Percentiles rank a stretch among this genome's conserved stretches.
Evolutionary conservation across 2,797 vertebrate species (phyloP).

Genomic region (Platyrinchus mystaceus): DNA sequence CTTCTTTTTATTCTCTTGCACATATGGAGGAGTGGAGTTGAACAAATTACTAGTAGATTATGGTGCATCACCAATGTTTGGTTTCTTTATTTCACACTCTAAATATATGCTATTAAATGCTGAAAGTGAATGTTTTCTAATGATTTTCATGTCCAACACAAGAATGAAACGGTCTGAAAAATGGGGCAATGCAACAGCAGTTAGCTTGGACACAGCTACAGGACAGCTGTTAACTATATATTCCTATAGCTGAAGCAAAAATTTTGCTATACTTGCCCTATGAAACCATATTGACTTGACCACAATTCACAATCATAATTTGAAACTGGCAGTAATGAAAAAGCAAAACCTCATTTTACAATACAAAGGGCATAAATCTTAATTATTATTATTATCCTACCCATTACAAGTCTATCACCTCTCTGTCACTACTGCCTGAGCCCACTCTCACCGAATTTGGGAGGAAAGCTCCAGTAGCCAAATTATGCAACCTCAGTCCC

Average conservation of each 20-base stretch:
- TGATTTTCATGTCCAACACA: not conserved
- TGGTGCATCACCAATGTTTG: slow-evolving; percentile 1
- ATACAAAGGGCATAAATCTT: not conserved
- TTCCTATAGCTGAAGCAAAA: not conserved
- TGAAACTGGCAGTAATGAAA: not conserved
- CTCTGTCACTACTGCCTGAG: not conserved
- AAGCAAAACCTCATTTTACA: not conserved
- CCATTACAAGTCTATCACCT: not conserved
- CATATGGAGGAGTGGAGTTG: not conserved
- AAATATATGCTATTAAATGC: slow-evolving; percentile 23
- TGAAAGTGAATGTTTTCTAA: slow-evolving; percentile 34
- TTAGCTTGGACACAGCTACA: not conserved
- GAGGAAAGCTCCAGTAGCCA: not conserved
- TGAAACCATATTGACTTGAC: not conserved
- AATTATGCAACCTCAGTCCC: slow-evolving; percentile 7
- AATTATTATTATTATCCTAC: not conserved
- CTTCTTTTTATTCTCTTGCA: not conserved
- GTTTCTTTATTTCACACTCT: not conserved
- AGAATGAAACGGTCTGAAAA: slow-evolving; percentile 20
- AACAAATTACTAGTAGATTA: slow-evolving; percentile 22
- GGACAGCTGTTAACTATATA: not conserved
- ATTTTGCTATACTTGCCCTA: not conserved
- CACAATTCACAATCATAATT: not conserved
- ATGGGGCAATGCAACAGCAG: not conserved
- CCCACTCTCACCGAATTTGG: not conserved